Evolutionary conservation across 2,888 invertebrate genomes (phyloP), one percentile per base, ranked within the genome.

Genomic region (Pemphredon lugubris): DNA sequence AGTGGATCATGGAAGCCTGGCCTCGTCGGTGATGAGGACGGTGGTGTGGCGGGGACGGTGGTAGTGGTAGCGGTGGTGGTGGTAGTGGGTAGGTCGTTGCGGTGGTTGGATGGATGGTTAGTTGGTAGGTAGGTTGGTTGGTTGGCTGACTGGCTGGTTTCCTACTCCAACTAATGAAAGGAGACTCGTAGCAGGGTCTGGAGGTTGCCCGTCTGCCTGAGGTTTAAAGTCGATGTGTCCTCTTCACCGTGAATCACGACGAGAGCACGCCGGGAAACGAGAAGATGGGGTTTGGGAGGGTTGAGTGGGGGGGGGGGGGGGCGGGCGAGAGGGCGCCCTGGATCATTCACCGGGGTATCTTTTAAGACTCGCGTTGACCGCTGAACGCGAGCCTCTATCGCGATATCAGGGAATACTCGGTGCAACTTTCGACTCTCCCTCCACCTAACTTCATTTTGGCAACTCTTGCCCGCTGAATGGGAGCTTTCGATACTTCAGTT

Each of bases 101-200:
- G 74, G 71, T 77, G 77, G 74, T 74, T 84, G 85, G 84, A 83
- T 83, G 81, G 82, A 79, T 81, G 85, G 85, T 84, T 87, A 83
- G 85, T 80, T 85, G 84, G 86, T 77, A 76, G 85, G 66, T 75
- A 70, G 82, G 80, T 77, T 82, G 83, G 82, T 74, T 83, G 81
- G 83, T 73, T 84, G 83, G 81, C 79, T 84, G 82, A 77, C 73
- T 84, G 82, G 77, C 80, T 84, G 81, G 81, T 80, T 83, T 80
- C 83, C 86, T 86, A 89, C 88, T 89, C 82, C 88, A 84, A 86
- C 88, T 89, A 89, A 89, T 89, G 89, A 89, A 89, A 88, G 87
- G 88, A 88, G 87, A 88, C 87, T 88, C 85, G 83, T 65, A 74
- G 65, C 74, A 77, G 74, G 58, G 86, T 83, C 84, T 83, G 83